Conservation (phyloP, 1,140 invertebrate species). For the Micrasema minimum region DNA sequence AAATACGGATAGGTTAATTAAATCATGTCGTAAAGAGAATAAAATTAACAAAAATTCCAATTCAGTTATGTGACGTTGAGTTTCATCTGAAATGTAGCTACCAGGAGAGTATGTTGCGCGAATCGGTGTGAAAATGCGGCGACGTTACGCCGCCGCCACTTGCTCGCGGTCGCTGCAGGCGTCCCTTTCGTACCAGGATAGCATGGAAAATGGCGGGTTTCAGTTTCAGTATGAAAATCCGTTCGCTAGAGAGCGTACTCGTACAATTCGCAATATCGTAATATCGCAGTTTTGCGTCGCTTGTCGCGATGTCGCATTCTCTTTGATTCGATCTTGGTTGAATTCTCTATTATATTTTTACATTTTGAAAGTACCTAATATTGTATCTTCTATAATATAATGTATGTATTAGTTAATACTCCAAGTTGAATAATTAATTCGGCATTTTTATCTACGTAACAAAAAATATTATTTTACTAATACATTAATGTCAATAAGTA, state of each 20-base stretch:
- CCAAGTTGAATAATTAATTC: too few relatives aligned
- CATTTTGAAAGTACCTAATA: too few relatives aligned
- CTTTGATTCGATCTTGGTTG: not conserved
- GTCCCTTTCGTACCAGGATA: conserved; percentile 29
- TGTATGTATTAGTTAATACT: too few relatives aligned
- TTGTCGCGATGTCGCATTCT: not conserved
- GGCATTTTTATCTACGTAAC: too few relatives aligned
- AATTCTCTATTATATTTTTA: not conserved
- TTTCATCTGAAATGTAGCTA: conserved; percentile 14
- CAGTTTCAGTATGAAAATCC: not conserved
- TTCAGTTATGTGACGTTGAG: conserved; percentile 7
- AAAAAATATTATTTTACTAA: too few relatives aligned
- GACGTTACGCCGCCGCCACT: conserved; percentile 21
- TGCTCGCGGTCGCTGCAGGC: conserved; percentile 32
- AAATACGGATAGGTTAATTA: too few relatives aligned
- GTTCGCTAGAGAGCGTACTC: not conserved
- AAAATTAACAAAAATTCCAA: too few relatives aligned
- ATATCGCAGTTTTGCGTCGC: not conserved
- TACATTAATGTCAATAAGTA: too few relatives aligned
- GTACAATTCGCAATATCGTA: not conserved
- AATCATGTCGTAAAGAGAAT: too few relatives aligned
- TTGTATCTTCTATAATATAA: too few relatives aligned
- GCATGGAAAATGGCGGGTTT: conserved; percentile 11
- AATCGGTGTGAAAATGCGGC: conserved; percentile 26
- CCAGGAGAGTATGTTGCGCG: conserved; percentile 18